A percentile compares a stretch with the other conserved stretches of the same genome.
Evolutionary conservation across 2,797 vertebrate genomes (phyloP).

Genomic region (Sebastes minor): DNA sequence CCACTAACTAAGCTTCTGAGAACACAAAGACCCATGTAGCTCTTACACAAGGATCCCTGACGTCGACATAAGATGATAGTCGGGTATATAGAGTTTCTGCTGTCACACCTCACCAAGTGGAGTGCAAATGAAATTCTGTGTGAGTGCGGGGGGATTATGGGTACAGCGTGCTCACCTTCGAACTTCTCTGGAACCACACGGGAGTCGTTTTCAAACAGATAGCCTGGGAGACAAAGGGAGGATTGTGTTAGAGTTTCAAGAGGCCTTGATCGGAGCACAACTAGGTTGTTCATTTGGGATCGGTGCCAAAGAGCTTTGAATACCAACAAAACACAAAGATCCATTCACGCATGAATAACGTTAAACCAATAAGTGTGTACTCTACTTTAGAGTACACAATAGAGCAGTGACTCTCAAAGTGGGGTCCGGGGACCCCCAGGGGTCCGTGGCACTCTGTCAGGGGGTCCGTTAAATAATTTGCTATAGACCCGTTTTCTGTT

Average conservation of each 20-base stretch:
- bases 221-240: slow-evolving; percentile 82
- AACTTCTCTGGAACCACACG: slow-evolving; percentile 96
- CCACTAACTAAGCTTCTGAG: slow-evolving; percentile 40
- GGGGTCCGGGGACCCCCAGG: no score
- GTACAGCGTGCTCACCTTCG: slow-evolving; percentile 85
- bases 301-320: slow-evolving; percentile 20
- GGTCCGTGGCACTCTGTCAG: no score
- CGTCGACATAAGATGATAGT: slow-evolving; percentile 23
- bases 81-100: slow-evolving; percentile 37
- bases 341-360: slow-evolving; percentile 11
- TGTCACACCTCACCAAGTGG: slow-evolving; percentile 3
- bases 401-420: no score
- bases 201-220: slow-evolving; percentile 93
- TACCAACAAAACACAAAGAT: slow-evolving; percentile 18
- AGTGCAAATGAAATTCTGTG: slow-evolving; percentile 11
- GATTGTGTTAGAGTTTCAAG: slow-evolving; percentile 35
- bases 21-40: slow-evolving; percentile 13
- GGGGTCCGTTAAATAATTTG: no score
- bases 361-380: neutral
- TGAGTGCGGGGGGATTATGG: neutral
- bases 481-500: no score
- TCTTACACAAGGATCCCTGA: slow-evolving; percentile 29
- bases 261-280: slow-evolving; percentile 7
- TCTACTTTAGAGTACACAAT: neutral
- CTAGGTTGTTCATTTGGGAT: slow-evolving; percentile 3